phyloP scores from a whole-genome alignment of 2,113 vertebrate species.

The Crotalus helleri region DNA sequence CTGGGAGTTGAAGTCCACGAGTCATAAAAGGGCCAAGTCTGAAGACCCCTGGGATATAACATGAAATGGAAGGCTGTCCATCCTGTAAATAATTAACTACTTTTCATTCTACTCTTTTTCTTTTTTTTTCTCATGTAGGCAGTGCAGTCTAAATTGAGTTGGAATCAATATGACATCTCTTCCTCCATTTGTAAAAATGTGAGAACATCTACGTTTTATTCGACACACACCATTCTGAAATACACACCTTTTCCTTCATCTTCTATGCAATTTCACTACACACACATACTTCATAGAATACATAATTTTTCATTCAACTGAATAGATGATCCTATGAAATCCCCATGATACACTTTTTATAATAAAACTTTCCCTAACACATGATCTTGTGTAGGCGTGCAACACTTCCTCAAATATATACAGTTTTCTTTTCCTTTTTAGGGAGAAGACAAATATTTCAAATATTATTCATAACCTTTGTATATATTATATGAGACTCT shows the following conservation, averaged over 20 bases:
- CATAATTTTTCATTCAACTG: neutral
- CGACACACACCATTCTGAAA: neutral
- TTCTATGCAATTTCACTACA: neutral
- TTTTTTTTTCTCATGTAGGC: neutral
- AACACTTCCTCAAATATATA: neutral
- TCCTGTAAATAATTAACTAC: no score
- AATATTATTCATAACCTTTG: neutral
- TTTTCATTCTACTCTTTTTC: neutral
- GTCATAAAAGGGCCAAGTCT: no score
- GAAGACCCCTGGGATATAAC: neutral
- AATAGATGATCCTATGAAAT: neutral
- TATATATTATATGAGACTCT: neutral
- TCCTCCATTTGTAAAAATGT: neutral
- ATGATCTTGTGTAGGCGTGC: neutral
- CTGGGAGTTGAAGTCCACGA: no score
- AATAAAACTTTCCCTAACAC: neutral
- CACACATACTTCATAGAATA: neutral
- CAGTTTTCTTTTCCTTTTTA: neutral
- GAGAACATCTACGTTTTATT: neutral
- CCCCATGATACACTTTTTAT: neutral
- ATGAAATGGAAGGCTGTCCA: neutral
- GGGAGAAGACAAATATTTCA: neutral
- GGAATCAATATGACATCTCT: neutral
- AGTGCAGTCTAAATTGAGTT: neutral
- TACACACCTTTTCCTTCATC: neutral